Conservation (phyloP, 2,113 vertebrate genomes). For the Lophochroa leadbeateri region DNA sequence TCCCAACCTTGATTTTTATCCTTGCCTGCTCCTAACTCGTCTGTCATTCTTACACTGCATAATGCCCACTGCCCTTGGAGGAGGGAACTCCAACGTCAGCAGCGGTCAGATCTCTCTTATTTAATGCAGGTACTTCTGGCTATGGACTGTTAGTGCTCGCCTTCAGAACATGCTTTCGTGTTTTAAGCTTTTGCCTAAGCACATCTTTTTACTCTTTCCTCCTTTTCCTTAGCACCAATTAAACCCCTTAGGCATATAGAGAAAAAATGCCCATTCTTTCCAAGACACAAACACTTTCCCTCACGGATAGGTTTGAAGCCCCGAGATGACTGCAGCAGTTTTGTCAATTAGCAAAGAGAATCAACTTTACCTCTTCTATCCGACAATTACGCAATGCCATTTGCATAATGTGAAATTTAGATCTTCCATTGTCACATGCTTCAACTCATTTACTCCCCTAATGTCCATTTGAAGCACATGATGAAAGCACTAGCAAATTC, state of each 20-base stretch:
- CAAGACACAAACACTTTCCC: not conserved
- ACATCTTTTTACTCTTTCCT: not conserved
- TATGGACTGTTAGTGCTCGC: not conserved
- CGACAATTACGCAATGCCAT: not conserved
- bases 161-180: not conserved
- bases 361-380: not conserved
- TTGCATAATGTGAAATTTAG: constrained; percentile 24
- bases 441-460: not conserved
- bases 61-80: not conserved
- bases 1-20: not conserved
- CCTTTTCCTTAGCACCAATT: not conserved
- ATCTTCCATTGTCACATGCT: not conserved
- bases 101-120: not conserved
- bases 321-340: not conserved
- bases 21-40: not conserved
- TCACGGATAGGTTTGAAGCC: not conserved
- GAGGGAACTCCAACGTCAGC: not conserved
- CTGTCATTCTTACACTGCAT: not conserved
- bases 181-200: not conserved
- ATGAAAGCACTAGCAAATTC: not conserved
- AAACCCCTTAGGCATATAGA: not conserved
- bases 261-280: not conserved
- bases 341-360: not conserved
- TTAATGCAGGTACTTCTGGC: not conserved
- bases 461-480: not conserved